These are phyloP conservation scores for Brachionus rotundiformis DNA, from an alignment of 1,140 invertebrate species.

Conservation along the genomic window DNA sequence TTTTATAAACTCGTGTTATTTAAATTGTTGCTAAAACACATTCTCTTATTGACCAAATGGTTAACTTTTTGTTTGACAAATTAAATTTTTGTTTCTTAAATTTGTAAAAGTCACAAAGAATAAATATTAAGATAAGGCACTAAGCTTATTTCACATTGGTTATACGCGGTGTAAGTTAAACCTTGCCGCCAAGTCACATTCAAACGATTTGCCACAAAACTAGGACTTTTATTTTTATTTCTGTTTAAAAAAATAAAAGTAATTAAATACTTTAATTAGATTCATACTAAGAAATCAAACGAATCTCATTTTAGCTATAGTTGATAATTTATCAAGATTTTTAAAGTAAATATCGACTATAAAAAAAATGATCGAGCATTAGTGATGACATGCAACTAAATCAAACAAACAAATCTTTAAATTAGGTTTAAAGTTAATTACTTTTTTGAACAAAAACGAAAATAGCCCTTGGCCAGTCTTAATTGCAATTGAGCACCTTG, in stretches of 20 bases:
- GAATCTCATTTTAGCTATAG: neutral
- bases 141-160: neutral
- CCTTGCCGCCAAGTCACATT: neutral
- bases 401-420: slow-evolving; percentile 20
- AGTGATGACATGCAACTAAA: slow-evolving; percentile 12
- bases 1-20: slow-evolving; percentile 3
- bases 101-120: slow-evolving; percentile 12
- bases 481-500: neutral
- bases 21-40: slow-evolving; percentile 3
- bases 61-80: neutral
- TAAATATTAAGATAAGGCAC: slow-evolving; percentile 8
- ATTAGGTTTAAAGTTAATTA: slow-evolving; percentile 10
- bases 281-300: neutral
- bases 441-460: neutral
- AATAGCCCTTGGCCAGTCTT: slow-evolving; percentile 4
- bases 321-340: slow-evolving; percentile 17
- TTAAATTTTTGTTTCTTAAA: neutral
- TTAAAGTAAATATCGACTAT: neutral
- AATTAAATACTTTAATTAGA: slow-evolving; percentile 22
- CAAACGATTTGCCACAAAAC: neutral
- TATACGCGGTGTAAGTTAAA: neutral
- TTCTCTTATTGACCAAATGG: neutral
- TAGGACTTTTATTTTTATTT: slow-evolving; percentile 2
- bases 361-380: slow-evolving; percentile 10
- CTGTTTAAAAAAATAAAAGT: neutral